Conservation (phyloP, 1,140 invertebrate genomes). For the Cyclargus thomasi region DNA sequence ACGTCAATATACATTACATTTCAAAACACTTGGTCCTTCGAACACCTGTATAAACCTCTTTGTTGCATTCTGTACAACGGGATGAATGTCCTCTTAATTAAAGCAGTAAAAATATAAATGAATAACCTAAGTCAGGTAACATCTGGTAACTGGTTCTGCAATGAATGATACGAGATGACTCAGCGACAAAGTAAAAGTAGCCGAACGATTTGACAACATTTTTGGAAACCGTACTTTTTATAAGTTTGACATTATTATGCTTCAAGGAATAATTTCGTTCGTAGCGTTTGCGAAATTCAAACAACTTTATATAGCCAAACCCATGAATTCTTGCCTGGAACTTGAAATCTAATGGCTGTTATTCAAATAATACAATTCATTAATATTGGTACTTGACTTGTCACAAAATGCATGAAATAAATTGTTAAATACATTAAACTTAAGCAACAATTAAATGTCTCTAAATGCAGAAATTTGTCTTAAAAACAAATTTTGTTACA, state of each 20-base stretch:
- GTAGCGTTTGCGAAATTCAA: no score
- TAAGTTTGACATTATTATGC: neutral
- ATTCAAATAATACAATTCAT: no score
- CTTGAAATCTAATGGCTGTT: no score
- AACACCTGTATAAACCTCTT: neutral
- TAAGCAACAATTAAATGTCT: no score
- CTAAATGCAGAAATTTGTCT: no score
- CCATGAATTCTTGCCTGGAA: no score
- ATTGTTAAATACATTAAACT: no score
- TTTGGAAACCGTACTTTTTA: neutral
- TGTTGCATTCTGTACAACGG: neutral
- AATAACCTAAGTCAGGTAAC: neutral
- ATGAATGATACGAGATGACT: neutral
- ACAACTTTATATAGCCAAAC: no score
- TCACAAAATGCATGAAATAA: no score
- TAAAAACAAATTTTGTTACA: no score
- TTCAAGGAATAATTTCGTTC: no score
- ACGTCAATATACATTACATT: neutral
- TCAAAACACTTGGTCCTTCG: neutral
- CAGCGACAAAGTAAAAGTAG: neutral
- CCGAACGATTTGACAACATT: neutral
- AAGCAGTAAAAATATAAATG: slow-evolving; percentile 1
- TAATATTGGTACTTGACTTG: no score
- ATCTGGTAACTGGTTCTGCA: neutral
- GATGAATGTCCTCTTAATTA: slow-evolving; percentile 1